Evolutionary conservation across 2,797 vertebrate genomes (phyloP).

Genomic region (Lepilemur ruficaudatus): DNA sequence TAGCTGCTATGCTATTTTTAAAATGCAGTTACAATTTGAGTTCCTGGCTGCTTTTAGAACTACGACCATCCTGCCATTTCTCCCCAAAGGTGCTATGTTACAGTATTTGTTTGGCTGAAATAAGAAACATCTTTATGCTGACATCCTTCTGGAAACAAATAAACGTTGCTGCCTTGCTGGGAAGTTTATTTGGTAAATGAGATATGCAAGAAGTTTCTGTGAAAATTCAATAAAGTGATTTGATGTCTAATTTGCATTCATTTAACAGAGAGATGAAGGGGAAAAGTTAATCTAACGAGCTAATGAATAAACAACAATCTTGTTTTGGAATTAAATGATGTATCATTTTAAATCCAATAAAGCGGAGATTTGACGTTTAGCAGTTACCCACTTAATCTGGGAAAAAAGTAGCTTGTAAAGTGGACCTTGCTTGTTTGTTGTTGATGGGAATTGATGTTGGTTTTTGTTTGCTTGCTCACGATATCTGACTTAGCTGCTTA

Average conservation of each 20-base stretch:
- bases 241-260: neutral
- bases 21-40: slow-evolving; percentile 53
- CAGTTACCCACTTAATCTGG: neutral
- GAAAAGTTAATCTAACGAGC: neutral
- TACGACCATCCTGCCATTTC: neutral
- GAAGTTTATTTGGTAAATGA: slow-evolving; percentile 31
- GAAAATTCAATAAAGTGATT: neutral
- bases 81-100: neutral
- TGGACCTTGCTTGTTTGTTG: slow-evolving; percentile 11
- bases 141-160: slow-evolving; percentile 21
- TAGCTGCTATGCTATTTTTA: slow-evolving; percentile 73
- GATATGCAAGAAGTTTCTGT: neutral
- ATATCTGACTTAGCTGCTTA: neutral
- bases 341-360: neutral
- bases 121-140: slow-evolving; percentile 8
- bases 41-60: slow-evolving; percentile 41
- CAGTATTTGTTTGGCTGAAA: slow-evolving; percentile 1
- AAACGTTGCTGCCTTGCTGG: neutral
- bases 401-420: neutral
- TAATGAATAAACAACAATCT: neutral
- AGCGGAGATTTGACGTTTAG: neutral
- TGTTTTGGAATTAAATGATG: neutral
- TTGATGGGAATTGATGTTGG: neutral
- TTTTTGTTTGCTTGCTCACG: slow-evolving; percentile 17
- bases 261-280: neutral